These are phyloP conservation scores for Pharmacophagus antenor DNA, from an alignment of 2,888 invertebrate genomes.

Conservation along the genomic window DNA sequence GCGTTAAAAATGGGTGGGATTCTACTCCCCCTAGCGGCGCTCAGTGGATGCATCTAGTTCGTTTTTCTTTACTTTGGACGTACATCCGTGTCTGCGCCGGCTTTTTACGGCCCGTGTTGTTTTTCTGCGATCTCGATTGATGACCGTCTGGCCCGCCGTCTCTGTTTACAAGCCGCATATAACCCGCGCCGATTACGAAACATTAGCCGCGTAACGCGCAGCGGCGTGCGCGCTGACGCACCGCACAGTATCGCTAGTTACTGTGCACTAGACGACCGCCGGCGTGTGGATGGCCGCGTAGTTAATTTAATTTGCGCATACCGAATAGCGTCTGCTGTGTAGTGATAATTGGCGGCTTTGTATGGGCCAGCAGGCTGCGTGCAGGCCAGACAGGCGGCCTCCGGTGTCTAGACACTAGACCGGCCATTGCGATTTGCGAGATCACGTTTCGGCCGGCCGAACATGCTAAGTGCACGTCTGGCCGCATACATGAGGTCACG, in stretches of 20 bases:
- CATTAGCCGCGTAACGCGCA: too few relatives aligned
- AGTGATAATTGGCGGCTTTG: constrained; percentile 64
- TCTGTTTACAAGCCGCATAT: constrained; percentile 49
- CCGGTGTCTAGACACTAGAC: constrained; percentile 65
- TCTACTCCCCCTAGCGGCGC: constrained; percentile 12
- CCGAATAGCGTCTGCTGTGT: constrained; percentile 36
- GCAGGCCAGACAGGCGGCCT: constrained; percentile 63
- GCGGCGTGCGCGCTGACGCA: constrained; percentile 14
- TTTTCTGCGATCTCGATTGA: constrained; percentile 66
- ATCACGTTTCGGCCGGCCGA: constrained; percentile 74
- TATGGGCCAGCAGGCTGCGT: constrained; percentile 52
- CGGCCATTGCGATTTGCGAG: constrained; percentile 63
- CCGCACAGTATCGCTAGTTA: constrained; percentile 8
- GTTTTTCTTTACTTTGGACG: constrained; percentile 41
- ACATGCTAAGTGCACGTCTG: constrained; percentile 76
- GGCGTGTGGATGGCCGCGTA: constrained; percentile 10
- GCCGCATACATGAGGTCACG: constrained; percentile 36
- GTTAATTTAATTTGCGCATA: constrained; percentile 27
- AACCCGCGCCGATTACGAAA: constrained; percentile 32
- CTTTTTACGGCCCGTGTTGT: constrained; percentile 61
- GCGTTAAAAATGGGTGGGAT: neutral
- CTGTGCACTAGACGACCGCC: constrained; percentile 13
- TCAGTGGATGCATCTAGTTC: constrained; percentile 59
- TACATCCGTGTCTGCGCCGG: constrained; percentile 68
- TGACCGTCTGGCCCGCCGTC: constrained; percentile 55